Conservation (phyloP, 2,888 invertebrate genomes). For the Philopedon plagiatum region DNA sequence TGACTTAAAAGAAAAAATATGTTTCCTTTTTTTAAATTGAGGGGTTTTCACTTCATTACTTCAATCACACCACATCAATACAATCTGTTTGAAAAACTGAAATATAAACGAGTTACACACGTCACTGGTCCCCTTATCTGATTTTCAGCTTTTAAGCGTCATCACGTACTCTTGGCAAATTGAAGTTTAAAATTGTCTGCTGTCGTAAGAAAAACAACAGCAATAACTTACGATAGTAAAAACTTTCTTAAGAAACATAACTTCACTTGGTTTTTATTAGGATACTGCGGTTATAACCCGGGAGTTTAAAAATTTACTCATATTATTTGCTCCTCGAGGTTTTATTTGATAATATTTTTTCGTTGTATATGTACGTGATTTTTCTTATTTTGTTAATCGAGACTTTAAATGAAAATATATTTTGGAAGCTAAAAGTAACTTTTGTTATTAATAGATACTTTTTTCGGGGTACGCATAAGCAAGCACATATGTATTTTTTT, state of each 20-base stretch:
- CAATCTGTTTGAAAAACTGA: conserved; percentile 2
- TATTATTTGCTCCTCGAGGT: not conserved
- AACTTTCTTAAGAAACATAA: conserved; percentile 22
- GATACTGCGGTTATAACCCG: not conserved
- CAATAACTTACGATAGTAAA: conserved; percentile 35
- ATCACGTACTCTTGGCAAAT: conserved; percentile 41
- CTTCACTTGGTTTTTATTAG: conserved; percentile 4
- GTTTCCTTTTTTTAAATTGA: conserved; percentile 1
- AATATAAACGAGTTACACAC: conserved; percentile 33
- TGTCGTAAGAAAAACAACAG: conserved; percentile 24
- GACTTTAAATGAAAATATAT: too few species aligned
- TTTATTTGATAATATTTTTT: not conserved
- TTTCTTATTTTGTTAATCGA: too few species aligned
- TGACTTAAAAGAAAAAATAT: not conserved
- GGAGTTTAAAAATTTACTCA: not conserved
- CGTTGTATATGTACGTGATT: not conserved
- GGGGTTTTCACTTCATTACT: not conserved
- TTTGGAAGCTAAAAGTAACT: too few species aligned
- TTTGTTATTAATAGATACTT: too few species aligned
- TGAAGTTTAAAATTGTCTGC: conserved; percentile 35
- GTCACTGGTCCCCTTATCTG: conserved; percentile 40
- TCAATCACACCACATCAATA: not conserved
- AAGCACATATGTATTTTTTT: too few species aligned
- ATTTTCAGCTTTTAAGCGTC: conserved; percentile 34
- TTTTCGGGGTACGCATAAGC: too few species aligned